Base-by-base conservation (phyloP, 1,140 invertebrate genomes). In the Aleiodes sp. region DNA sequence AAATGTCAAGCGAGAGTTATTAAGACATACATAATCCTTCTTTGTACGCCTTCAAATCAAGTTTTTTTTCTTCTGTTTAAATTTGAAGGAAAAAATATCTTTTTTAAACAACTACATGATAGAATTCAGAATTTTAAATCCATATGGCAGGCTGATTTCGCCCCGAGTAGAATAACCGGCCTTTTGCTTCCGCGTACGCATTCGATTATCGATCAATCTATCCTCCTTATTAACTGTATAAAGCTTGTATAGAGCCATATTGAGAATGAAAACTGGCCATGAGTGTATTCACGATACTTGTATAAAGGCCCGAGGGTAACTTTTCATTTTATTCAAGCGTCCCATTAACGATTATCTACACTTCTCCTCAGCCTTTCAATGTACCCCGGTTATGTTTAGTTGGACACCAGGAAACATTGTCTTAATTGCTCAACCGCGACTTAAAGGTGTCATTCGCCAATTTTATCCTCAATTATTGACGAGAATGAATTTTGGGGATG, bases 141-240 rank as follows among this genome's bases (percentile, higher is more conserved):
- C n/a, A n/a, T n/a, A n/a, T n/a, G n/a, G 39, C 2, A 26, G 29
- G 63, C 12, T 10, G 46, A 59, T 66, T 29, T 33, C 29, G 16
- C 43, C 16, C 56, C 29, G 1, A 66, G 65, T 67, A 52, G 46
- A 61, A 62, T 39, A 68, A 61, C 66, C 57, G 39, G 66, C 57
- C 56, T 14, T 12, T 43, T 12, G 52, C 57, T 69, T 69, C 67
- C 67, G 67, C 31, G 21, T 69, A 43, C 60, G 41, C 67, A 57
- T 69, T 69, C 39, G 67, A 69, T 69, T 69, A 69, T 69, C 67
- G 31, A 52, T 69, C 59, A 21, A 37, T 63, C 43, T 31, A 62
- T 63, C 60, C 46, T 52, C 46, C 46, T 52, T 52, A 52, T 52
- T 52, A 52, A 52, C 46, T 26, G n/a, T n/a, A n/a, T 24, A 21